Evolutionary conservation across 2,113 vertebrate species (phyloP).

Genomic region (Arvicanthis niloticus): DNA sequence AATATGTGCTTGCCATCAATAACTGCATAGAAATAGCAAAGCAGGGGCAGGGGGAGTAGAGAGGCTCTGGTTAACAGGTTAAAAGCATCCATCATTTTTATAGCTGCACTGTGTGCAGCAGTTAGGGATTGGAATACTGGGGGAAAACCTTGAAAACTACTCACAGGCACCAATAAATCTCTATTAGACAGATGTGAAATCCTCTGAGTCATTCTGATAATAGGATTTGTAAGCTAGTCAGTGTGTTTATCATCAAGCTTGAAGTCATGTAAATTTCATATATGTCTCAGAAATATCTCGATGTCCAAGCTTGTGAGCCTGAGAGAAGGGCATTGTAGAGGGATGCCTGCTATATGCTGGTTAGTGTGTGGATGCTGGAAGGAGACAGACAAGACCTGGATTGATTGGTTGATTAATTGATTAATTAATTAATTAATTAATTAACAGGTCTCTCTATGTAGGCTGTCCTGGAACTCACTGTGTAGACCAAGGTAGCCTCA

Average conservation of each 20-base stretch:
- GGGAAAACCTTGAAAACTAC: neutral
- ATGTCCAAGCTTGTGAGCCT: neutral
- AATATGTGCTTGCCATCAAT: neutral
- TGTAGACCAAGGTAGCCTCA: neutral
- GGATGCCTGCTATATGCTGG: neutral
- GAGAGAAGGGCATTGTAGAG: neutral
- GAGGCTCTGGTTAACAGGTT: neutral
- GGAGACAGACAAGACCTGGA: neutral
- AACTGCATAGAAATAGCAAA: neutral
- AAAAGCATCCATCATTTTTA: neutral
- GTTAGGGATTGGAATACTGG: neutral
- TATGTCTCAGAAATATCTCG: neutral
- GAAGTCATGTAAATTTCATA: neutral
- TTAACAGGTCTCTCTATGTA: neutral
- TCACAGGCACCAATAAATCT: neutral
- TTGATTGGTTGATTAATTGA: too few species aligned
- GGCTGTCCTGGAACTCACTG: neutral
- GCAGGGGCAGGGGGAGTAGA: neutral
- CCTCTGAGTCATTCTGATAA: neutral
- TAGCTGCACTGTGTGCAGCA: neutral
- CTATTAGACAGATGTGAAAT: neutral
- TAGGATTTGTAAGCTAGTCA: neutral
- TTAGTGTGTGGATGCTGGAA: neutral
- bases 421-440: neutral
- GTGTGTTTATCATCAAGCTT: neutral